Percentiles rank a stretch among this genome's conserved stretches.
These are phyloP conservation scores for Lepidurus apus DNA, from an alignment of 1,140 invertebrate species.

Conservation along the genomic window DNA sequence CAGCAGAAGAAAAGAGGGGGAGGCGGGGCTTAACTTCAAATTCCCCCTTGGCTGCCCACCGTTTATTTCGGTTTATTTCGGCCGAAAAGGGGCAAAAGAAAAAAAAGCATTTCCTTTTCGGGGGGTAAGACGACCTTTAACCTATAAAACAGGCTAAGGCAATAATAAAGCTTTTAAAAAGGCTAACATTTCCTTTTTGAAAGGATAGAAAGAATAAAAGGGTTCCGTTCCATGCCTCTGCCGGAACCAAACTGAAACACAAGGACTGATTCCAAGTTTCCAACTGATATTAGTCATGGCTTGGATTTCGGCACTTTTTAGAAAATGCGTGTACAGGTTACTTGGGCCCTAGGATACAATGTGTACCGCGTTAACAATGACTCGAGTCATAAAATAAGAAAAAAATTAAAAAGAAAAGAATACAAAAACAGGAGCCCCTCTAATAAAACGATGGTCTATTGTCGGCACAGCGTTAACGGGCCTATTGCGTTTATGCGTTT, in stretches of 20 bases:
- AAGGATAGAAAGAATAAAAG: background rate
- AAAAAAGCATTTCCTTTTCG: background rate
- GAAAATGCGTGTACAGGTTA: background rate
- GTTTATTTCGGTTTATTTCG: background rate
- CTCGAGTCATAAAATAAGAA: background rate
- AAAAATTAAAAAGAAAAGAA: background rate
- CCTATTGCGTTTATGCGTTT: constrained; percentile 21
- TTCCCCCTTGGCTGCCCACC: background rate
- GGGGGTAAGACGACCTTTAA: background rate
- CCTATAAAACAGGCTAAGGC: background rate
- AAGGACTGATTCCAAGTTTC: background rate
- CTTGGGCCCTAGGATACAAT: background rate
- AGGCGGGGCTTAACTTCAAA: constrained; percentile 1
- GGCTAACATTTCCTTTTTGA: background rate
- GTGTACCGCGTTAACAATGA: background rate
- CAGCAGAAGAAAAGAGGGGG: too few relatives aligned
- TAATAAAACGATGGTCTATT: constrained; percentile 4
- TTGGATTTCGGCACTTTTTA: background rate
- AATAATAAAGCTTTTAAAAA: background rate
- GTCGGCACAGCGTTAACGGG: constrained; percentile 13
- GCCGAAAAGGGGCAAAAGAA: background rate
- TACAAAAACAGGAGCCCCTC: background rate
- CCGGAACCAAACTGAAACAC: background rate
- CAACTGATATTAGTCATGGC: background rate
- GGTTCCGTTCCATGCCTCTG: background rate